These are phyloP conservation scores for Datnioides undecimradiatus DNA, from an alignment of 2,113 vertebrate species.

Conservation along the genomic window DNA sequence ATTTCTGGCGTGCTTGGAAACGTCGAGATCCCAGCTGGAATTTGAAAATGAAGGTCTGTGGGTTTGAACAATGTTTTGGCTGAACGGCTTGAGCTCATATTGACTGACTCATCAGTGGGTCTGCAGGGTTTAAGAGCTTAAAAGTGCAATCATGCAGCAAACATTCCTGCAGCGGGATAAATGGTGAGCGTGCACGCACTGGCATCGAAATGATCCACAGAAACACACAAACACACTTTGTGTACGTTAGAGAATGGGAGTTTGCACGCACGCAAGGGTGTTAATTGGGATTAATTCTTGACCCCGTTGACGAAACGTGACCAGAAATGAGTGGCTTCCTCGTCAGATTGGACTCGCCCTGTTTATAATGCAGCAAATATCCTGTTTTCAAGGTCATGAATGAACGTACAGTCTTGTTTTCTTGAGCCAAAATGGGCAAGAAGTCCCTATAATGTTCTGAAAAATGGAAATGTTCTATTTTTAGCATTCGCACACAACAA, in stretches of 20 bases:
- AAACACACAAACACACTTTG: not conserved
- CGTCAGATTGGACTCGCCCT: not conserved
- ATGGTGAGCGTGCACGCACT: not conserved
- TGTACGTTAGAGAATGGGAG: not conserved
- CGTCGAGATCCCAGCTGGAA: not conserved
- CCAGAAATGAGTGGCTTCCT: too few relatives aligned
- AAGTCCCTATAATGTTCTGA: too few relatives aligned
- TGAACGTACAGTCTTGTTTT: not conserved
- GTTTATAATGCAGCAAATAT: not conserved
- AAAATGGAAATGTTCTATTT: too few relatives aligned
- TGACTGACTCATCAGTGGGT: slow-evolving; percentile 7
- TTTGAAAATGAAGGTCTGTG: slow-evolving; percentile 3
- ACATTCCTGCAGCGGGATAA: not conserved
- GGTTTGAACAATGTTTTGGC: not conserved
- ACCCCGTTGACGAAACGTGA: too few relatives aligned
- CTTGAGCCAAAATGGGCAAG: too few relatives aligned
- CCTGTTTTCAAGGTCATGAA: not conserved
- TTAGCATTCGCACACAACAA: too few relatives aligned
- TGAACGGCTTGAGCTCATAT: slow-evolving; percentile 7
- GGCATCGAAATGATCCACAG: not conserved
- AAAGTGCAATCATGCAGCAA: not conserved
- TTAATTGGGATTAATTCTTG: too few relatives aligned
- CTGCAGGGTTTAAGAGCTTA: slow-evolving; percentile 3
- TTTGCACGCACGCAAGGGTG: not conserved
- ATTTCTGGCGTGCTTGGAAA: not conserved